Percentiles rank a stretch among this genome's conserved stretches.
These are phyloP conservation scores for Belonocnema kinseyi DNA, from an alignment of 1,140 invertebrate genomes.

Conservation along the genomic window DNA sequence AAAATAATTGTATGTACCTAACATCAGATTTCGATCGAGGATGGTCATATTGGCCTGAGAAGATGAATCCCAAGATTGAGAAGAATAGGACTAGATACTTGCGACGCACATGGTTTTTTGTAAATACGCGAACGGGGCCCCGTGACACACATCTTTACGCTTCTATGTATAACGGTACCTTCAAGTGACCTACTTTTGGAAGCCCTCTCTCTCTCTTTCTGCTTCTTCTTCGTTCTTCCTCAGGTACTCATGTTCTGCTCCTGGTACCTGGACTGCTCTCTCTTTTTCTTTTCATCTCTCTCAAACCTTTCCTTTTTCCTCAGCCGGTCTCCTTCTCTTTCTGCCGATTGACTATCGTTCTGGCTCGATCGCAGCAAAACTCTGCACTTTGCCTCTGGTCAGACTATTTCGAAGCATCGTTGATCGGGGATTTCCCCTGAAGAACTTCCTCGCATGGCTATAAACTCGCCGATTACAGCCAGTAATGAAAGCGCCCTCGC, in stretches of 20 bases:
- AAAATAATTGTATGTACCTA: too few species aligned
- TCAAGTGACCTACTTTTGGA: constrained; percentile 55
- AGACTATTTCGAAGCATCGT: constrained; percentile 47
- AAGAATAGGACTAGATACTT: constrained; percentile 33
- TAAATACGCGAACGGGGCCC: constrained; percentile 53
- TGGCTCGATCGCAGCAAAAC: constrained; percentile 29
- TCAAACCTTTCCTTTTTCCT: constrained; percentile 41
- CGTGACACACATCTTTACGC: constrained; percentile 55
- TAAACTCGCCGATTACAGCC: constrained; percentile 51
- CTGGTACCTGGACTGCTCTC: constrained; percentile 45
- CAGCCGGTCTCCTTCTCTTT: constrained; percentile 31
- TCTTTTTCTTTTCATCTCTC: constrained; percentile 47
- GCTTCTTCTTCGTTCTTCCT: constrained; percentile 37
- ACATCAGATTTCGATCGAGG: too few species aligned
- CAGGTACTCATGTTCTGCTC: background rate
- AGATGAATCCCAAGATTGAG: constrained; percentile 26
- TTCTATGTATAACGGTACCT: constrained; percentile 52
- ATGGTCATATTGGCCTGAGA: too few species aligned
- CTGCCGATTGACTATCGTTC: background rate
- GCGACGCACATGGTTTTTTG: constrained; percentile 39
- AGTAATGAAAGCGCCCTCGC: constrained; percentile 59
- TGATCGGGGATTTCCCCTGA: constrained; percentile 52
- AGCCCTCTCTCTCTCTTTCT: constrained; percentile 43
- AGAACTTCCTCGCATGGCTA: constrained; percentile 54
- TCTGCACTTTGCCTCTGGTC: constrained; percentile 34